Conservation (phyloP, 2,797 vertebrate genomes). For the Distichodus sexfasciatus region DNA sequence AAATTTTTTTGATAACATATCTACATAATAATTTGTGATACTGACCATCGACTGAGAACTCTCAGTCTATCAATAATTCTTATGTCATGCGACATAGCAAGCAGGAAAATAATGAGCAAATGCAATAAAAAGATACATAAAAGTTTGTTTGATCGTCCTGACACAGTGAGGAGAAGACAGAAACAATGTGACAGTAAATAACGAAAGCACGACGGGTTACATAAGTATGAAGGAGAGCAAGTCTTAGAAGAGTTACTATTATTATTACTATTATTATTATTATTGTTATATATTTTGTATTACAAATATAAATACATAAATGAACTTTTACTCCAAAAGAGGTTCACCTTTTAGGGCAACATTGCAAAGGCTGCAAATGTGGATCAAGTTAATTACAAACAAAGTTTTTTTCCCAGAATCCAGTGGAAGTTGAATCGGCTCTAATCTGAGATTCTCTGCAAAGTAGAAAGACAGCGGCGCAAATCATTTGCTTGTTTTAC, state of each 20-base stretch:
- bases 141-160: constrained; percentile 43
- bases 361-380: constrained; percentile 22
- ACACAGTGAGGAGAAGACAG: constrained; percentile 25
- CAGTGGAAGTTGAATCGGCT: constrained; percentile 42
- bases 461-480: constrained; percentile 53
- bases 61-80: constrained; percentile 16
- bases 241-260: constrained; percentile 22
- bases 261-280: constrained; percentile 28
- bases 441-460: constrained; percentile 58
- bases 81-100: constrained; percentile 24
- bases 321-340: neutral
- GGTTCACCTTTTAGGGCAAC: neutral
- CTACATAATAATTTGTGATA: constrained; percentile 5
- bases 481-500: constrained; percentile 67
- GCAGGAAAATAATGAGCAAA: constrained; percentile 49
- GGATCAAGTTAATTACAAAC: constrained; percentile 52
- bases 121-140: constrained; percentile 44
- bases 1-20: too few relatives aligned
- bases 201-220: constrained; percentile 42
- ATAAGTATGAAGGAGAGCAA: constrained; percentile 27
- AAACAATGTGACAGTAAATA: constrained; percentile 48
- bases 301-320: neutral
- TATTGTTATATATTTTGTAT: constrained; percentile 7
- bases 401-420: constrained; percentile 43
- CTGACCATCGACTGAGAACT: constrained; percentile 13